Evolutionary conservation across 2,888 invertebrate species (phyloP), one percentile per base, ranked within the genome.

Genomic region (Caenorhabditis sulstoni): DNA sequence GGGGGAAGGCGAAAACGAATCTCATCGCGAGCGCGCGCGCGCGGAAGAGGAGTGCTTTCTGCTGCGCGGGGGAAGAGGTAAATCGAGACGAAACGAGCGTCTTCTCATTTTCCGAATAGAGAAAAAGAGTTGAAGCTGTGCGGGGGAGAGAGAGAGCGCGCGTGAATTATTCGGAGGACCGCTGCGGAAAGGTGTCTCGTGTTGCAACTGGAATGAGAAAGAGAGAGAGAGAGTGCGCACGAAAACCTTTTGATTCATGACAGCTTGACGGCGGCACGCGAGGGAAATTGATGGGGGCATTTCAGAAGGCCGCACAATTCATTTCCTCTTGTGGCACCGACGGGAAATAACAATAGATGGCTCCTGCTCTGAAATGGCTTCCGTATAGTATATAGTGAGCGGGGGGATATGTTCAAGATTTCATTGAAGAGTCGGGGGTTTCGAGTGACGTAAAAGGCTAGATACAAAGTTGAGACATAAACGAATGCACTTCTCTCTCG

Each of bases 31-130:
- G 29, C 29, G 29, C 29, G 29, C 29, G 29, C 29, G 29, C 29
- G 29, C 29, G 29, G 29, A 29, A 7, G 7, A 29, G 7, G 29
- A 29, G 29, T 29, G 29, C 29, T 7, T 5, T 7, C 16, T 41
- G n/a, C n/a, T n/a, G n/a, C n/a, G n/a, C n/a, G n/a, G n/a, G n/a
- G n/a, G n/a, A n/a, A n/a, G 71, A 71, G 71, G 71, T 71, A 71
- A 71, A 71, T 71, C 57, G 71, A 71, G 71, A 71, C 62, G 62
- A 55, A 39, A n/a, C n/a, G n/a, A n/a, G 49, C 71, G 29, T 57
- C 68, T 41, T 68, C 68, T 68, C 68, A 59, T 68, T 44, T 68
- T 61, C 68, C 53, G 53, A 35, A n/a, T n/a, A 68, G 52, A 16
- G 16, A 16, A 47, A 47, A 35, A 71, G 55, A 71, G 35, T 14